A percentile compares a stretch with the other conserved stretches of the same genome.
Conservation (phyloP, 2,797 vertebrate species). For the Dendrocincla tyrannina region DNA sequence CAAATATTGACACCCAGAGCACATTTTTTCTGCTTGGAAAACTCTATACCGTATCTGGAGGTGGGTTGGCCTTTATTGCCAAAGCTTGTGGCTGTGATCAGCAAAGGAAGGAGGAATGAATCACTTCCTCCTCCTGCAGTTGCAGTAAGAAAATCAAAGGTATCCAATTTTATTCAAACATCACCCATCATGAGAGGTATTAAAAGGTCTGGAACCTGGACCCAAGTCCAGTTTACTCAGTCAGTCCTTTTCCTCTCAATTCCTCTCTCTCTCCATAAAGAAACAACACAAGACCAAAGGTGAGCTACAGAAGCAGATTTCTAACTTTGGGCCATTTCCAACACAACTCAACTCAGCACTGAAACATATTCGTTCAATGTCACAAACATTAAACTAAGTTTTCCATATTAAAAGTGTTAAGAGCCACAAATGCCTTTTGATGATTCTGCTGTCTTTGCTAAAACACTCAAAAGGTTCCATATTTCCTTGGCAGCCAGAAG, state of each 20-base stretch:
- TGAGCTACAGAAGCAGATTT: background rate
- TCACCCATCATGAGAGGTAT: background rate
- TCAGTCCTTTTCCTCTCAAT: background rate
- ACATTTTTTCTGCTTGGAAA: background rate
- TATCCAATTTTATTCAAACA: background rate
- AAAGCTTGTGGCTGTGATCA: background rate
- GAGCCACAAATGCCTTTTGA: background rate
- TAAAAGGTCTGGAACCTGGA: background rate
- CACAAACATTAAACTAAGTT: background rate
- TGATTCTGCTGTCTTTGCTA: background rate
- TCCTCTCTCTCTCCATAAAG: background rate
- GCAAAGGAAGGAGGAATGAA: background rate
- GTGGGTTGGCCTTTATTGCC: background rate
- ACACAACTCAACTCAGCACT: background rate
- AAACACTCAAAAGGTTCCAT: background rate
- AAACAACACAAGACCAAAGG: background rate
- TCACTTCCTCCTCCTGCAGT: background rate
- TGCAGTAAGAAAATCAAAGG: background rate
- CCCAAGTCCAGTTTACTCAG: background rate
- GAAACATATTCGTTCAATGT: background rate
- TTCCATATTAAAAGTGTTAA: background rate
- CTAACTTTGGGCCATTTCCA: background rate
- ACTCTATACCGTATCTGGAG: background rate
- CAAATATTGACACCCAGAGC: background rate
- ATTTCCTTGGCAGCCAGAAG: background rate